A percentile compares a stretch with the other conserved stretches of the same genome.
These are phyloP conservation scores for Macroramphosus scolopax DNA, from an alignment of 2,797 vertebrate genomes.

Conservation along the genomic window DNA sequence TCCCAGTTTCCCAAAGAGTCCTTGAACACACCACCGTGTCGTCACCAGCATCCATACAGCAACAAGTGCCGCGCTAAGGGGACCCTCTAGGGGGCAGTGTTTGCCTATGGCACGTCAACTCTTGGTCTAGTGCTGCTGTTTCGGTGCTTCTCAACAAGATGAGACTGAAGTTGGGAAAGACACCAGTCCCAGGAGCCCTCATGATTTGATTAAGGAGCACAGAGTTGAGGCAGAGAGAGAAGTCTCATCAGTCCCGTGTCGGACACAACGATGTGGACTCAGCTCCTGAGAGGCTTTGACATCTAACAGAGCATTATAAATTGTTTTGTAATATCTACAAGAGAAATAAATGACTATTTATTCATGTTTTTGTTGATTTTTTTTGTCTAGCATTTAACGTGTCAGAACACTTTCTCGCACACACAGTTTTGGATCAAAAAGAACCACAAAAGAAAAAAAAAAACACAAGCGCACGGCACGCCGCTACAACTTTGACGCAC, in stretches of 20 bases:
- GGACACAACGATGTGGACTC: conserved; percentile 51
- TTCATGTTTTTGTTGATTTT: conserved; percentile 32
- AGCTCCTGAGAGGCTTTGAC: conserved; percentile 66
- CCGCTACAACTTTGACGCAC: conserved; percentile 73
- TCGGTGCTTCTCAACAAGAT: conserved; percentile 25
- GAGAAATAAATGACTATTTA: conserved; percentile 63
- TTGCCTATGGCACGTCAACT: conserved; percentile 60
- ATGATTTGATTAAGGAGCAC: conserved; percentile 50
- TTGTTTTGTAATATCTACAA: conserved; percentile 71
- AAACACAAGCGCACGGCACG: conserved; percentile 69
- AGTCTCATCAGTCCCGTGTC: conserved; percentile 42
- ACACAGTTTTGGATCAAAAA: conserved; percentile 50
- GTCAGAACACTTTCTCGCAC: conserved; percentile 64
- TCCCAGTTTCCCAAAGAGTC: conserved; percentile 23
- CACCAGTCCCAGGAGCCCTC: conserved; percentile 36
- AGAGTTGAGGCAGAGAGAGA: conserved; percentile 56
- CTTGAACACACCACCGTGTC: conserved; percentile 18
- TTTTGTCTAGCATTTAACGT: conserved; percentile 59
- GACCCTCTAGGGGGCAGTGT: conserved; percentile 60
- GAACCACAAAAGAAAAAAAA: conserved; percentile 48
- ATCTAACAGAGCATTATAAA: conserved; percentile 63
- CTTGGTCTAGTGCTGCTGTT: conserved; percentile 39
- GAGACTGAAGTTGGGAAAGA: conserved; percentile 42
- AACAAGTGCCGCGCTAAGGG: conserved; percentile 29
- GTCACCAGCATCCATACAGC: conserved; percentile 37